Conservation (phyloP, 2,113 vertebrate species). For the Lipotes vexillifer region DNA sequence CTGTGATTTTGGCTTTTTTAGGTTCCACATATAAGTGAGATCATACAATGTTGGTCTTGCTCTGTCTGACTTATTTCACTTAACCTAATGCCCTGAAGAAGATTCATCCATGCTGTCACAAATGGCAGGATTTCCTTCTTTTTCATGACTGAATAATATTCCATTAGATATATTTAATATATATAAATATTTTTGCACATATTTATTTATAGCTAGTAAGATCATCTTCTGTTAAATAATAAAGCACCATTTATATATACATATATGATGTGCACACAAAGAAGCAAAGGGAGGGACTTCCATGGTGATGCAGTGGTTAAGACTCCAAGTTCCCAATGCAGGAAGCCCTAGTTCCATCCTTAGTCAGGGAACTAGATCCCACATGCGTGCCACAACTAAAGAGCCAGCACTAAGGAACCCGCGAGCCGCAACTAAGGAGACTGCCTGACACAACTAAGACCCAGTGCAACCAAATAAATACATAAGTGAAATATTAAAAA, state of each 20-base stretch:
- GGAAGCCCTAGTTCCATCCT: too few relatives aligned
- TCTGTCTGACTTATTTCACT: background rate
- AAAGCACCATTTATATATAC: background rate
- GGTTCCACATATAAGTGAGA: background rate
- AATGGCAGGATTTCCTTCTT: background rate
- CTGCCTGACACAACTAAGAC: too few relatives aligned
- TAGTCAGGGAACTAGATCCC: too few relatives aligned
- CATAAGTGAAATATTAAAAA: too few relatives aligned
- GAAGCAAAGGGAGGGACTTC: too few relatives aligned
- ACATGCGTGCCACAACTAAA: too few relatives aligned
- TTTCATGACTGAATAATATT: background rate
- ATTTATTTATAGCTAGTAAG: background rate
- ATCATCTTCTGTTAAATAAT: background rate
- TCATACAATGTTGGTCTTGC: background rate
- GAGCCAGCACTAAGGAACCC: too few relatives aligned
- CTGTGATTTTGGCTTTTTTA: background rate
- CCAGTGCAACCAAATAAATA: too few relatives aligned
- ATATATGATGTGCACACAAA: rapidly evolving
- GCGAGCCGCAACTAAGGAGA: too few relatives aligned
- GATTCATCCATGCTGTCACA: background rate
- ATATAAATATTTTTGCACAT: background rate
- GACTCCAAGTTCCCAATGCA: too few relatives aligned
- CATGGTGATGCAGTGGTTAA: too few relatives aligned
- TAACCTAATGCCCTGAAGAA: background rate
- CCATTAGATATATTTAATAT: too few relatives aligned